Evolutionary conservation across 2,888 invertebrate species (phyloP).

Genomic region (Kryphioiulus occultus): DNA sequence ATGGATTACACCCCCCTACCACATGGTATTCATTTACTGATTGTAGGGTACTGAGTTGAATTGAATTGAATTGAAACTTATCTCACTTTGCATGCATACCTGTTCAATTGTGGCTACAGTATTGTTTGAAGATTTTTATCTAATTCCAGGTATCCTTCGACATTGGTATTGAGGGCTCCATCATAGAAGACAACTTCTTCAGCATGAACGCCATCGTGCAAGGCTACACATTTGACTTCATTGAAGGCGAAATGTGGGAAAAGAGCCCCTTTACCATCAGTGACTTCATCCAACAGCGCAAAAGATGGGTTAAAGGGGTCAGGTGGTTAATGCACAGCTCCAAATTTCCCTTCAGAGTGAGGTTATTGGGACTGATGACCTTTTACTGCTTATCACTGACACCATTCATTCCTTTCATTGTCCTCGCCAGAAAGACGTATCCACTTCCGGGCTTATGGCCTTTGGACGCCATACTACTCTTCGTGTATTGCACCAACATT

Average conservation of each 20-base stretch:
- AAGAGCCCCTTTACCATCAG: slow-evolving; percentile 94
- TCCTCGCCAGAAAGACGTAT: slow-evolving; percentile 82
- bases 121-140: no score
- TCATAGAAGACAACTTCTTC: slow-evolving; percentile 98
- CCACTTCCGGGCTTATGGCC: slow-evolving; percentile 77
- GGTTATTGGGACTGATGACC: slow-evolving; percentile 82
- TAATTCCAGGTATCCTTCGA: slow-evolving; percentile 93
- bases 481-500: slow-evolving; percentile 91
- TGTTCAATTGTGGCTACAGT: no score
- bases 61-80: no score
- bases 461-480: slow-evolving; percentile 83
- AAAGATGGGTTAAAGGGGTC: slow-evolving; percentile 82
- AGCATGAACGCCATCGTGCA: slow-evolving; percentile 92
- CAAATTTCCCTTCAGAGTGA: slow-evolving; percentile 78
- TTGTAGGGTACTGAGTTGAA: no score
- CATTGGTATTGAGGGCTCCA: slow-evolving; percentile 94
- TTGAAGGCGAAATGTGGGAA: slow-evolving; percentile 99
- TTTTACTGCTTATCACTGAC: slow-evolving; percentile 97
- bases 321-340: slow-evolving; percentile 65
- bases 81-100: no score
- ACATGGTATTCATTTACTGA: no score
- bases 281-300: slow-evolving; percentile 95
- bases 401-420: slow-evolving; percentile 86
- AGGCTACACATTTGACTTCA: slow-evolving; percentile 92
- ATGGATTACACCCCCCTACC: no score